A percentile compares a stretch with the other conserved stretches of the same genome.
phyloP scores from a whole-genome alignment of 2,113 vertebrate species.

The Eurypyga helias region DNA sequence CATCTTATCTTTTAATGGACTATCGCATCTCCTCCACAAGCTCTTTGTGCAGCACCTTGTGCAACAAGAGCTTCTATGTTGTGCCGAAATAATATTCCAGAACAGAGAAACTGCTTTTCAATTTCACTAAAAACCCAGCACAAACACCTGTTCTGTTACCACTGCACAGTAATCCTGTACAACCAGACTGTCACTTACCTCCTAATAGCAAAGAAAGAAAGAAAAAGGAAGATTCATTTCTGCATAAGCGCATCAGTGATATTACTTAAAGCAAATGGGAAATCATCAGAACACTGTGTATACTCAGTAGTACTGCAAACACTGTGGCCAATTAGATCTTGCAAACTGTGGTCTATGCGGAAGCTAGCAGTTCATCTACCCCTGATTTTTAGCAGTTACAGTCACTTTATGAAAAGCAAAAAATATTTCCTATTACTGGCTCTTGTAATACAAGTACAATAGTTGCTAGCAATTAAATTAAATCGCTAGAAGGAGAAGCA shows the following conservation, averaged over 20 bases:
- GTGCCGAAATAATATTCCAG: not conserved
- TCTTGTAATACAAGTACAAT: not conserved
- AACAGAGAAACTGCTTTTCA: not conserved
- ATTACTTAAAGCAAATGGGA: not conserved
- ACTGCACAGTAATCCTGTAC: not conserved
- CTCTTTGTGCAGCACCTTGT: not conserved
- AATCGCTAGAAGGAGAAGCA: not conserved
- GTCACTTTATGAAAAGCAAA: not conserved
- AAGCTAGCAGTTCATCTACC: not conserved
- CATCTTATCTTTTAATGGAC: not conserved
- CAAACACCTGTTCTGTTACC: not conserved
- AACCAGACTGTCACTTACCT: not conserved
- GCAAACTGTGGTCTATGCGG: not conserved
- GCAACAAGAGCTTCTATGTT: not conserved
- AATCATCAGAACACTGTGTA: not conserved
- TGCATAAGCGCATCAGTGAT: not conserved
- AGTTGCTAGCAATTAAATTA: constrained; percentile 2
- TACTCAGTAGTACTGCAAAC: not conserved
- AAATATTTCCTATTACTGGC: not conserved
- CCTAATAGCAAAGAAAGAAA: not conserved
- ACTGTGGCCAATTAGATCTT: not conserved
- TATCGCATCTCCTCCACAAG: not conserved
- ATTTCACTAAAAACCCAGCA: not conserved
- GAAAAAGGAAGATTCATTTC: not conserved
- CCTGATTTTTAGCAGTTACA: not conserved